Evolutionary conservation across 2,888 invertebrate genomes (phyloP).

Genomic region (Cyrtodaria siliqua): DNA sequence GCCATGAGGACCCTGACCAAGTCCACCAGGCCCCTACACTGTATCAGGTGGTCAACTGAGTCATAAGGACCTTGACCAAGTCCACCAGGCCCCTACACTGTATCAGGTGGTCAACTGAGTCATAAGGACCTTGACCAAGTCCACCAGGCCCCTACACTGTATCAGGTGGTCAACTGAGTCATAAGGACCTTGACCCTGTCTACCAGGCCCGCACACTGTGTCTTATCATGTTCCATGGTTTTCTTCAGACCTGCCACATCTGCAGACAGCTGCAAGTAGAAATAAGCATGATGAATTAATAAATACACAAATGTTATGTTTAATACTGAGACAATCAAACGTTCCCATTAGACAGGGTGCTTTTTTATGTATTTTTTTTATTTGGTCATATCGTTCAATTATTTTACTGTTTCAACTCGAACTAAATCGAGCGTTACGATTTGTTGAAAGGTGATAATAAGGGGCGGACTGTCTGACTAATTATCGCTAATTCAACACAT

Average conservation of each 20-base stretch:
- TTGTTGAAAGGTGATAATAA: too few relatives aligned
- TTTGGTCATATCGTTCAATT: too few relatives aligned
- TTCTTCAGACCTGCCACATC: conserved; percentile 66
- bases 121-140: conserved; percentile 67
- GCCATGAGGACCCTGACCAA: conserved; percentile 66
- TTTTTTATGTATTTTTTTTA: too few relatives aligned
- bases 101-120: conserved; percentile 31
- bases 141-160: conserved; percentile 70
- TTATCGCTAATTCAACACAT: too few relatives aligned
- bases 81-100: conserved; percentile 71
- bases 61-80: conserved; percentile 65
- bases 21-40: conserved; percentile 72
- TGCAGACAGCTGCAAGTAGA: conserved; percentile 64
- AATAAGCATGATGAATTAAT: background rate
- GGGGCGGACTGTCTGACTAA: too few relatives aligned
- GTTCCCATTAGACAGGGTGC: too few relatives aligned
- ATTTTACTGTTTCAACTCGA: too few relatives aligned
- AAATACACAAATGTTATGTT: conserved; percentile 4
- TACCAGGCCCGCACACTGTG: conserved; percentile 70
- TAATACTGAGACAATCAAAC: background rate
- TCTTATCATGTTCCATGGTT: conserved; percentile 67
- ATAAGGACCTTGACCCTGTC: conserved; percentile 67
- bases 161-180: conserved; percentile 40
- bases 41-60: conserved; percentile 36
- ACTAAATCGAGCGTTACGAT: too few relatives aligned